Evolutionary conservation across 2,797 vertebrate genomes (phyloP).

Genomic region (Ptychobarbus kaznakovi): DNA sequence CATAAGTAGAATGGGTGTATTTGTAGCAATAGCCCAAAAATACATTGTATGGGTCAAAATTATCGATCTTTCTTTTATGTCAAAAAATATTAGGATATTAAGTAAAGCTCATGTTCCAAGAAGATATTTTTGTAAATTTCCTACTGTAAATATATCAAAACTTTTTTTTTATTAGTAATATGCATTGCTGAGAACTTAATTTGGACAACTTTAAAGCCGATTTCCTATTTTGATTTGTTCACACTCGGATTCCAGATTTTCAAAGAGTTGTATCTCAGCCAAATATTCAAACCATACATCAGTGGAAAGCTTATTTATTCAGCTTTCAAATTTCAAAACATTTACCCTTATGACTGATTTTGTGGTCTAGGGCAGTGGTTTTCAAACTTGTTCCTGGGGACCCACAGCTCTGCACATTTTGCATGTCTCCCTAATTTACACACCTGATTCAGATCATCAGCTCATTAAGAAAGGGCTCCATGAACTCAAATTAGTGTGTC

Average conservation of each 20-base stretch:
- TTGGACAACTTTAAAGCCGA: no score
- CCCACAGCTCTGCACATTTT: no score
- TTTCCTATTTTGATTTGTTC: background rate
- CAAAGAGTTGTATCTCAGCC: no score
- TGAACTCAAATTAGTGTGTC: no score
- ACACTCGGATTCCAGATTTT: background rate
- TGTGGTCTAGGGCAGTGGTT: no score
- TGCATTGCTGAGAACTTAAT: background rate
- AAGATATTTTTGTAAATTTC: background rate
- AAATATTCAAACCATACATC: background rate
- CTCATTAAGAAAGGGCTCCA: no score
- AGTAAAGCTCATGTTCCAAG: background rate
- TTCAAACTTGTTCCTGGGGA: no score
- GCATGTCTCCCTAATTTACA: no score
- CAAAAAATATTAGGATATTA: no score
- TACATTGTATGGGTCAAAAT: background rate
- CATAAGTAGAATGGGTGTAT: background rate
- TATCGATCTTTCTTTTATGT: no score
- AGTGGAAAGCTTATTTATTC: background rate
- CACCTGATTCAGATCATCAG: no score
- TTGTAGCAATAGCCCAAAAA: background rate
- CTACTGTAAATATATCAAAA: background rate
- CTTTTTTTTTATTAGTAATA: background rate
- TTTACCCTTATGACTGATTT: no score
- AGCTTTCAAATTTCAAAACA: background rate